Percentiles rank a stretch among this genome's conserved stretches.
These are phyloP conservation scores for Acrobasis suavella DNA, from an alignment of 2,888 invertebrate species.

Conservation along the genomic window DNA sequence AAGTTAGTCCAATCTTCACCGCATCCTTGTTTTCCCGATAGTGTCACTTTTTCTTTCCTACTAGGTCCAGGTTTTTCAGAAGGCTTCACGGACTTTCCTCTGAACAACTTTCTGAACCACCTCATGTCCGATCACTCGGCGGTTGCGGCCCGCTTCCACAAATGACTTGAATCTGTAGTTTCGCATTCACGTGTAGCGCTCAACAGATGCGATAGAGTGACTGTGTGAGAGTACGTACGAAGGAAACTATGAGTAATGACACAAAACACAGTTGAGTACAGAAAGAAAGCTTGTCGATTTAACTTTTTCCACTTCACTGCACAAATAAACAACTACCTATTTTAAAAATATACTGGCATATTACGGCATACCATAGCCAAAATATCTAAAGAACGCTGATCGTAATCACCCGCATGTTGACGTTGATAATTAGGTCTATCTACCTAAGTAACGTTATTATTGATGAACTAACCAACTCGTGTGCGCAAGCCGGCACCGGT, in stretches of 20 bases:
- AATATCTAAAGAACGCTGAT: too few species aligned
- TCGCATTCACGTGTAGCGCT: constrained; percentile 77
- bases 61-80: constrained; percentile 41
- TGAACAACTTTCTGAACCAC: constrained; percentile 86
- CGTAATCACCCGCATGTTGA: too few species aligned
- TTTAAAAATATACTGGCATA: too few species aligned
- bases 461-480: too few species aligned
- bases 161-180: constrained; percentile 83
- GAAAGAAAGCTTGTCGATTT: not conserved
- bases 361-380: too few species aligned
- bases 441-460: too few species aligned
- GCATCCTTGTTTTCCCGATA: constrained; percentile 6
- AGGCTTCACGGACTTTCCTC: constrained; percentile 77
- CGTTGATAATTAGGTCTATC: too few species aligned
- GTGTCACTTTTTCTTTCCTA: constrained; percentile 37
- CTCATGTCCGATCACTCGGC: constrained; percentile 83
- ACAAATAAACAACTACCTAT: too few species aligned
- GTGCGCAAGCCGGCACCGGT: too few species aligned
- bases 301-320: too few species aligned
- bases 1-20: constrained; percentile 23
- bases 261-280: not conserved
- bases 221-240: constrained; percentile 38
- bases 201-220: constrained; percentile 49
- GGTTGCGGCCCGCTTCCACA: constrained; percentile 84
- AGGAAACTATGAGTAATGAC: not conserved